Percentiles rank a stretch among this genome's conserved stretches.
Conservation (phyloP, 1,140 invertebrate genomes). For the Halyomorpha halys region DNA sequence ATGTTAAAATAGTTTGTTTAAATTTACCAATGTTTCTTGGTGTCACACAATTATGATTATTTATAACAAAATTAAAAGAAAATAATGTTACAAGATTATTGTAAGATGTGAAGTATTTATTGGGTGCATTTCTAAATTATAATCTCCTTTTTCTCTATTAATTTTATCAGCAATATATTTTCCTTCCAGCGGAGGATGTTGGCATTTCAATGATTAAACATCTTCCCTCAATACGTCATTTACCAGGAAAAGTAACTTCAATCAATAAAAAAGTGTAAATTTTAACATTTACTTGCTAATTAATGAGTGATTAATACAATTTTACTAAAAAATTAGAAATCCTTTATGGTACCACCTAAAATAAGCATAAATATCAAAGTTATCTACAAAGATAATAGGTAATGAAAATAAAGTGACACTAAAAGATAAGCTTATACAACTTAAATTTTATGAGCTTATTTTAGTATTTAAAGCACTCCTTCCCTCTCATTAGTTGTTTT, state of each 20-base stretch:
- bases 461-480: slow-evolving; percentile 2
- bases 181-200: slow-evolving; percentile 8
- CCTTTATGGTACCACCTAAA: too few relatives aligned
- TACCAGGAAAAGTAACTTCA: too few relatives aligned
- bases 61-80: neutral
- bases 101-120: slow-evolving; percentile 15
- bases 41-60: slow-evolving; percentile 26
- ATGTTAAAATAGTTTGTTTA: slow-evolving; percentile 24
- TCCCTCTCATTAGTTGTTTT: neutral
- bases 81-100: neutral
- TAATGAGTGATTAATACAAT: too few relatives aligned
- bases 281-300: too few relatives aligned
- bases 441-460: too few relatives aligned
- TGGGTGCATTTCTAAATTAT: slow-evolving; percentile 9
- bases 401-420: too few relatives aligned
- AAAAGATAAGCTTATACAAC: too few relatives aligned
- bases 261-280: too few relatives aligned
- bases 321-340: too few relatives aligned
- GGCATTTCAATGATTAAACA: slow-evolving; percentile 10
- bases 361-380: too few relatives aligned
- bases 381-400: too few relatives aligned
- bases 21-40: slow-evolving; percentile 46
- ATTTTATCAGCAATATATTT: slow-evolving; percentile 13
- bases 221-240: too few relatives aligned
- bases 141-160: neutral